These are phyloP conservation scores for Forbesichthys agassizii DNA, from an alignment of 2,113 vertebrate species.

Conservation along the genomic window DNA sequence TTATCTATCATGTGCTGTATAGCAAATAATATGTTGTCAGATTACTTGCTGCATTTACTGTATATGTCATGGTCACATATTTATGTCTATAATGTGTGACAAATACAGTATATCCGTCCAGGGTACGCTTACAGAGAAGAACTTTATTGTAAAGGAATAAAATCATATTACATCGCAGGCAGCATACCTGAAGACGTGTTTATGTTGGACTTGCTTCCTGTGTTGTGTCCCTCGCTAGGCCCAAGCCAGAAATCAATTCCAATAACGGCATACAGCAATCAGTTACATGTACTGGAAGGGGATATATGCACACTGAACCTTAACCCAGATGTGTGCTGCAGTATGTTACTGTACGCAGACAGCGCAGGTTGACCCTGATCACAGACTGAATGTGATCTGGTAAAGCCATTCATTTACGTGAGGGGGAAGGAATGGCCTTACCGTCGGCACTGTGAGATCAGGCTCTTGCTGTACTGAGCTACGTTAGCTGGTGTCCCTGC, in stretches of 20 bases:
- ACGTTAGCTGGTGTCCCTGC: no score
- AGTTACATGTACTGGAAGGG: slow-evolving; percentile 13
- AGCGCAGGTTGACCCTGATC: slow-evolving; percentile 24
- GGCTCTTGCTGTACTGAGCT: not conserved
- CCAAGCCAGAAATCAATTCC: slow-evolving; percentile 7
- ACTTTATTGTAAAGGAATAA: slow-evolving; percentile 44
- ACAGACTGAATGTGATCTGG: slow-evolving; percentile 31
- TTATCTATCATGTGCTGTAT: slow-evolving; percentile 2
- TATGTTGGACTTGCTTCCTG: slow-evolving; percentile 46
- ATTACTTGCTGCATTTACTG: not conserved
- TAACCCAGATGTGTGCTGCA: slow-evolving; percentile 11
- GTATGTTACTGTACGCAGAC: not conserved
- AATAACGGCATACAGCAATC: slow-evolving; percentile 16
- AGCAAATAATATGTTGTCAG: not conserved
- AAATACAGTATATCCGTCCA: not conserved
- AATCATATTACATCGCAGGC: slow-evolving; percentile 16
- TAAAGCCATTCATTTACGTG: slow-evolving; percentile 40
- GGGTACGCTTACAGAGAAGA: not conserved
- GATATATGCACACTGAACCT: not conserved
- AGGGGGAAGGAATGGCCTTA: slow-evolving; percentile 27
- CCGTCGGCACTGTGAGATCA: slow-evolving; percentile 12
- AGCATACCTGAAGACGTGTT: slow-evolving; percentile 45
- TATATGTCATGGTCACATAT: no score
- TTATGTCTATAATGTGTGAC: not conserved
- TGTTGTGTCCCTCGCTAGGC: slow-evolving; percentile 28